A percentile compares a stretch with the other conserved stretches of the same genome.
phyloP scores from a whole-genome alignment of 2,113 vertebrate genomes.

The Notechis scutatus region DNA sequence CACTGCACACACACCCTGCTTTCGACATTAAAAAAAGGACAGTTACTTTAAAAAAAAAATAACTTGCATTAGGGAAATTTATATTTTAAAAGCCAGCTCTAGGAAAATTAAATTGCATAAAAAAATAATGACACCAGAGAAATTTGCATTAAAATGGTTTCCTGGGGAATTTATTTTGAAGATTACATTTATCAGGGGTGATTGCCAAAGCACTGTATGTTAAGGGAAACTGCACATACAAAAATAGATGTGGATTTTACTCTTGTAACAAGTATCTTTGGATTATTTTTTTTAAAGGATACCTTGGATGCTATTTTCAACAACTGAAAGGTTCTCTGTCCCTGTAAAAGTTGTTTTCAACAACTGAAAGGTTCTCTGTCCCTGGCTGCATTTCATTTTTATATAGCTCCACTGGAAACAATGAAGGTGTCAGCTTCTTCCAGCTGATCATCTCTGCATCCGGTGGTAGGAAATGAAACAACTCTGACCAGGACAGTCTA shows the following conservation, averaged over 20 bases:
- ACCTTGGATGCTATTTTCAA: not conserved
- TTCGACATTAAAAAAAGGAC: not conserved
- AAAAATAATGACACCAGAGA: not conserved
- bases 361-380: not conserved
- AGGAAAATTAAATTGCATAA: not conserved
- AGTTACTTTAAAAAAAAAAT: not conserved
- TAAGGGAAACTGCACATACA: not conserved
- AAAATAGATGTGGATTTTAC: not conserved
- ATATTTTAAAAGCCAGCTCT: not conserved
- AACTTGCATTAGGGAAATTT: not conserved
- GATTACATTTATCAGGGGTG: not conserved
- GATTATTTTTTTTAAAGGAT: not conserved
- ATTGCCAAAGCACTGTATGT: not conserved
- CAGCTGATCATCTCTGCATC: constrained; percentile 37
- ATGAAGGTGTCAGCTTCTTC: constrained; percentile 33
- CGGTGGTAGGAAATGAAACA: constrained; percentile 56
- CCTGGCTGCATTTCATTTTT: constrained; percentile 1
- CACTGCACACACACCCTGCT: not conserved
- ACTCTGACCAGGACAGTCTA: constrained; percentile 4
- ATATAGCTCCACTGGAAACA: constrained; percentile 7
- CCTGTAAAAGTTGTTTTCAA: not conserved
- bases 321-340: not conserved
- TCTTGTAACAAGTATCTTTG: not conserved
- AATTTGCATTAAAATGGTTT: not conserved
- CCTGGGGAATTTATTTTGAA: not conserved